phyloP scores from a whole-genome alignment of 2,888 invertebrate genomes.

The Chironomus tentans region DNA sequence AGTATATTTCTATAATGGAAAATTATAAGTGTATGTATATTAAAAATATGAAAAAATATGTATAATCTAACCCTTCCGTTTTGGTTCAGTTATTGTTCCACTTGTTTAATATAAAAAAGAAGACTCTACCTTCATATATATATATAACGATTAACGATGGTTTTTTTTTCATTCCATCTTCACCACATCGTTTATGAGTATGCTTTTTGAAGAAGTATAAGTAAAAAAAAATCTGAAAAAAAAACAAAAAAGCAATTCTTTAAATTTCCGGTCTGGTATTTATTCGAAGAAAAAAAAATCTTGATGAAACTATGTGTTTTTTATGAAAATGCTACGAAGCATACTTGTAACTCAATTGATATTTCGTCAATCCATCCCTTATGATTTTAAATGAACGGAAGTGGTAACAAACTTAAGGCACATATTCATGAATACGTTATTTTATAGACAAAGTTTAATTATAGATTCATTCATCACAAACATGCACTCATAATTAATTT shows the following conservation, averaged over 20 bases:
- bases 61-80: conserved; percentile 25
- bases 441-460: not conserved
- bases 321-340: not conserved
- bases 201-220: conserved; percentile 13
- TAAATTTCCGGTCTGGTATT: conserved; percentile 27
- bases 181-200: conserved; percentile 26
- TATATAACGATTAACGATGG: conserved; percentile 20
- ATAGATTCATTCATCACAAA: not conserved
- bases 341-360: not conserved
- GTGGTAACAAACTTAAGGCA: conserved; percentile 1
- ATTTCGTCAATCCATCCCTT: not conserved
- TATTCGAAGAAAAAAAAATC: conserved; percentile 26
- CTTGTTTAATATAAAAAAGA: conserved; percentile 25
- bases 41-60: not conserved
- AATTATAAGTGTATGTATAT: not conserved
- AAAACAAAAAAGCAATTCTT: conserved; percentile 26
- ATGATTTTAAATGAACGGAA: conserved; percentile 13
- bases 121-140: conserved; percentile 14
- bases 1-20: not conserved
- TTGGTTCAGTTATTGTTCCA: conserved; percentile 28
- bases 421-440: not conserved
- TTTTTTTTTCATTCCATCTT: conserved; percentile 20
- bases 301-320: conserved; percentile 22
- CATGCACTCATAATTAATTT: not conserved
- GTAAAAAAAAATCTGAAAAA: conserved; percentile 19